These are phyloP conservation scores for Aricia agestis DNA, from an alignment of 1,140 invertebrate species.

Conservation along the genomic window DNA sequence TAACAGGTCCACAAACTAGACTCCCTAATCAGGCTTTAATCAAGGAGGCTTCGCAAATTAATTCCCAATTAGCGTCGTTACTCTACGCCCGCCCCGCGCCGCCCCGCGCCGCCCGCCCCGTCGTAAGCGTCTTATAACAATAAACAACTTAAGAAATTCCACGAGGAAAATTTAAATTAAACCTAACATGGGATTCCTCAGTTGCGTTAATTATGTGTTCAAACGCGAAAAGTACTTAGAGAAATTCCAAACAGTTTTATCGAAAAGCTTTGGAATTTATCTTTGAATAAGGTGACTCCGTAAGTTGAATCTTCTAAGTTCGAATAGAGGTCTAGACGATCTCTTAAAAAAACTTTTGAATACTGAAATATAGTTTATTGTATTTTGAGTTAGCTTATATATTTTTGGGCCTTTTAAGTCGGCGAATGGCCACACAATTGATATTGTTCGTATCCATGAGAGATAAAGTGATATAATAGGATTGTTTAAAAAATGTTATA, in stretches of 20 bases:
- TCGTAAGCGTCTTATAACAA: slow-evolving; percentile 37
- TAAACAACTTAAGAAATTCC: slow-evolving; percentile 49
- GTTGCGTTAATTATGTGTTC: slow-evolving; percentile 15
- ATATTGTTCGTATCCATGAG: too few relatives aligned
- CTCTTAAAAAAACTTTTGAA: neutral
- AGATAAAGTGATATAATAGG: too few relatives aligned
- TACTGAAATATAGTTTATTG: too few relatives aligned
- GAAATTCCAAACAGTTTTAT: neutral
- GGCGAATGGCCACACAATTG: too few relatives aligned
- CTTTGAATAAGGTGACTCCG: neutral
- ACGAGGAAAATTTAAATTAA: slow-evolving; percentile 44
- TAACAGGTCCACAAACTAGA: slow-evolving; percentile 34
- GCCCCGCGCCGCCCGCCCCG: slow-evolving; percentile 20
- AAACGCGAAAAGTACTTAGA: slow-evolving; percentile 5
- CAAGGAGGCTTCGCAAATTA: slow-evolving; percentile 57
- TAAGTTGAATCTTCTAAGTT: neutral
- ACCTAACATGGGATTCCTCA: slow-evolving; percentile 19
- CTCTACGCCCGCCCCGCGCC: slow-evolving; percentile 29
- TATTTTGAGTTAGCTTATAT: too few relatives aligned
- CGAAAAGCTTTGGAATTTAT: neutral
- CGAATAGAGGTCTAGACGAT: neutral
- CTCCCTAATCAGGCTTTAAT: slow-evolving; percentile 58
- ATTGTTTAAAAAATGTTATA: too few relatives aligned
- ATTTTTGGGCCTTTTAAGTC: too few relatives aligned
- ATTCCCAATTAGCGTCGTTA: slow-evolving; percentile 58